Evolutionary conservation across 23 tunicate genomes (phyloP), one percentile per base, ranked within the genome.

Genomic region (Ascidia mentula): DNA sequence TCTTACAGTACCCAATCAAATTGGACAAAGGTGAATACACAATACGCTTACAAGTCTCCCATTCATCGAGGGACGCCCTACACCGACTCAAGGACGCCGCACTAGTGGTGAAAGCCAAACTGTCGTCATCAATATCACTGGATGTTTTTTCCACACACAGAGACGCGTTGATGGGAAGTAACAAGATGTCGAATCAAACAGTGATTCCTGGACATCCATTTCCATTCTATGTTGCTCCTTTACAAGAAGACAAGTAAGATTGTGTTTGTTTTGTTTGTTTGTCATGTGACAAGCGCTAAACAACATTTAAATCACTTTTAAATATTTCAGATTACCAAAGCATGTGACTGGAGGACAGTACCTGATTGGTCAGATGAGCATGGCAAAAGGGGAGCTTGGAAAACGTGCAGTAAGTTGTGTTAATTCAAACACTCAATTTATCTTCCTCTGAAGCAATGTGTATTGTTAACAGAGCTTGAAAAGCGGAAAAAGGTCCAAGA

Each of bases 81-180:
- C 82, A 74, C 24, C 76, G 84, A 46, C 46, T 93, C 75, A 84
- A 84, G 61, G 87, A 93, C 73, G 81, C 84, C 32, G 73, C 98
- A 13, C 33, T 93, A 31, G 18, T 86, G 31, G 70, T 93, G 24
- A 84, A 84, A 38, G 79, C 34, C 76, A 93, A 93, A 59, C 87
- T 93, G 15, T 8, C 89, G 3, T 80, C 92, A 2, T 31, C 89
- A 26, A 69, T 88, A 34, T 33, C 74, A 24, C 83, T 93, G 32
- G 98, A 93, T 45, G 82, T 82, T 20, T 80, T 73, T 39, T 15
- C 87, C n/a, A 75, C 42, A 18, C 98, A 93, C 60, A 76, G 83
- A 20, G 89, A 93, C 33, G 98, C 98, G 0, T 40, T 93, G 80
- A 80, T 93, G 36, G 92, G 98, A 0, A 86, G 89, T 37, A 71